phyloP scores from a whole-genome alignment of 2,888 invertebrate genomes.

The Lithophane leautieri region DNA sequence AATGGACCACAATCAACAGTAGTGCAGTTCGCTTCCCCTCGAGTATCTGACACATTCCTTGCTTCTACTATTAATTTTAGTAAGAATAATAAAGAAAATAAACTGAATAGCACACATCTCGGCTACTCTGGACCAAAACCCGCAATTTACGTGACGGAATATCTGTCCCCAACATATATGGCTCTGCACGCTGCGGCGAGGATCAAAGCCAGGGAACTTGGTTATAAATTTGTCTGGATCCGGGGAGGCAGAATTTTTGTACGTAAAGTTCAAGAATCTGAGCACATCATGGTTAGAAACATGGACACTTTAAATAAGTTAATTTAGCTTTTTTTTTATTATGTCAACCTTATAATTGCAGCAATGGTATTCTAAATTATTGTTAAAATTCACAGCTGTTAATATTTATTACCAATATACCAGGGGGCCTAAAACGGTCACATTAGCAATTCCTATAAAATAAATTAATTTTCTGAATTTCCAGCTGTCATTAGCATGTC shows the following conservation, averaged over 20 bases:
- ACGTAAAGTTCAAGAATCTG: slow-evolving; percentile 1
- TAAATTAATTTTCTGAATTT: too few relatives aligned
- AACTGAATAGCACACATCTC: not conserved
- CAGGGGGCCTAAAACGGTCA: too few relatives aligned
- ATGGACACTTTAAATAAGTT: slow-evolving; percentile 4
- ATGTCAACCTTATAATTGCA: not conserved
- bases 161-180: not conserved
- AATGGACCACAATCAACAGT: not conserved
- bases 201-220: slow-evolving; percentile 1
- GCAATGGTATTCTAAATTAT: not conserved
- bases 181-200: not conserved
- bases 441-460: too few relatives aligned
- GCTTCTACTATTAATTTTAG: not conserved
- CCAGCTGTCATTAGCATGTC: too few relatives aligned
- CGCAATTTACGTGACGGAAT: not conserved
- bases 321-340: not conserved
- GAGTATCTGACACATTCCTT: not conserved
- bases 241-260: slow-evolving; percentile 5
- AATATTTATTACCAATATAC: not conserved
- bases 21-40: not conserved
- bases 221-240: slow-evolving; percentile 8
- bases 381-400: not conserved
- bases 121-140: not conserved
- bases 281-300: not conserved
- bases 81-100: slow-evolving; percentile 4